Evolutionary conservation across 64 coral and sea anemone genomes (phyloP).

Genomic region (Montipora foliosa): DNA sequence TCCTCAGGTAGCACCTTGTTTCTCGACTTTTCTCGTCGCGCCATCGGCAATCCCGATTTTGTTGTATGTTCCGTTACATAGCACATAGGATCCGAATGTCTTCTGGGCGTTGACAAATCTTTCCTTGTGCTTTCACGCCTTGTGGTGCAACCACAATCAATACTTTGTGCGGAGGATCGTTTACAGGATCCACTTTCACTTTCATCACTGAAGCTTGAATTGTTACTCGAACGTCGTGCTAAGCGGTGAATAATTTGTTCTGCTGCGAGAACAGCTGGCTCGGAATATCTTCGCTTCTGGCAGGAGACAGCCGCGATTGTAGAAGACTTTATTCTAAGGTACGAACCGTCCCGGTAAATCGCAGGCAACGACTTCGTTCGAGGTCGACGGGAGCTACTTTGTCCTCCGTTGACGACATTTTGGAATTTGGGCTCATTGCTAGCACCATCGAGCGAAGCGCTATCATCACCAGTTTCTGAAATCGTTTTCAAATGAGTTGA

Average conservation of each 20-base stretch:
- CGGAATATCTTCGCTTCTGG: conserved; percentile 49
- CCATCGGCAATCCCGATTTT: not conserved
- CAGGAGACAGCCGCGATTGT: not conserved
- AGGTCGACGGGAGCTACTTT: conserved; percentile 12
- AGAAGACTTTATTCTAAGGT: conserved; percentile 11
- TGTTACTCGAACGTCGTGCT: conserved; percentile 15
- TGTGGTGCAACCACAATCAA: not conserved
- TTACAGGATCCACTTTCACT: conserved; percentile 26
- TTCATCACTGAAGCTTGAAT: conserved; percentile 12
- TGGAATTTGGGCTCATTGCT: not conserved
- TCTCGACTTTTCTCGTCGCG: not conserved
- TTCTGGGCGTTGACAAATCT: not conserved
- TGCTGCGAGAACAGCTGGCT: conserved; percentile 11
- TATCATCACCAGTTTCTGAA: conserved; percentile 22
- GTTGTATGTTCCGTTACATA: not conserved
- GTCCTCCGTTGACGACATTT: not conserved
- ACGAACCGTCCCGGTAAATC: conserved; percentile 46
- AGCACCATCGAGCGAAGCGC: not conserved
- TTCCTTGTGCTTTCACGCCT: not conserved
- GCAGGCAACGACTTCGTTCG: conserved; percentile 39
- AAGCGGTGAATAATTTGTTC: conserved; percentile 43
- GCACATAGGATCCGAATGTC: conserved; percentile 41
- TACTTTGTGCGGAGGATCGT: not conserved
- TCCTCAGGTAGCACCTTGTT: not conserved
- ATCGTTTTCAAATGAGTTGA: conserved; percentile 43